These are phyloP conservation scores for Bolinopsis microptera DNA, from an alignment of 37 sponge, comb jelly and placozoan genomes.

Conservation along the genomic window DNA sequence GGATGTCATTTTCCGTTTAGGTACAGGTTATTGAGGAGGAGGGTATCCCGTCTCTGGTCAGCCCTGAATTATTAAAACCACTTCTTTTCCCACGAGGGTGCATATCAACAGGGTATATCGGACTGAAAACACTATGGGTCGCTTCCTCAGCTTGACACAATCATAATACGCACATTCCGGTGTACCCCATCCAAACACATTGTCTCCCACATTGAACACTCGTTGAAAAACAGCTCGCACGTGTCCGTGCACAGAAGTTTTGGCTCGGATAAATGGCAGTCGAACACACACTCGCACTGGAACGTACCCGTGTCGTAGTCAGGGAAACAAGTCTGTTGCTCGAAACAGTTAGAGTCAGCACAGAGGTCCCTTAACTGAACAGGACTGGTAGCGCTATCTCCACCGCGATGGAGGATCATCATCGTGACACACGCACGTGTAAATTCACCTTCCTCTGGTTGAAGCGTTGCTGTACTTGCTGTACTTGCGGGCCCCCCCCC, in stretches of 20 bases:
- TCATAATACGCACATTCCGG: neutral
- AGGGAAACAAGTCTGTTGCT: neutral
- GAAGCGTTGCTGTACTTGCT: too few species aligned
- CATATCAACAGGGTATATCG: too few species aligned
- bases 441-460: too few species aligned
- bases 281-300: neutral
- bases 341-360: neutral
- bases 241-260: neutral
- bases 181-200: neutral
- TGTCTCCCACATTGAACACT: neutral
- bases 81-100: neutral
- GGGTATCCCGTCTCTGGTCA: neutral
- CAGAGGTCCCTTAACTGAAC: too few species aligned
- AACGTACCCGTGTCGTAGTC: neutral
- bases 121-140: too few species aligned
- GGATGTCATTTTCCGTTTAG: too few species aligned
- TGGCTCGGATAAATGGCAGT: neutral
- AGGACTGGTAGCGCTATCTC: too few species aligned
- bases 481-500: too few species aligned
- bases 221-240: constrained; percentile 13
- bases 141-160: too few species aligned
- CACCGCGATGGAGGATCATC: too few species aligned
- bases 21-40: too few species aligned
- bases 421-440: too few species aligned
- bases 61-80: neutral